phyloP scores from a whole-genome alignment of 92 coral and sea anemone genomes.

The Actinostola sp. region DNA sequence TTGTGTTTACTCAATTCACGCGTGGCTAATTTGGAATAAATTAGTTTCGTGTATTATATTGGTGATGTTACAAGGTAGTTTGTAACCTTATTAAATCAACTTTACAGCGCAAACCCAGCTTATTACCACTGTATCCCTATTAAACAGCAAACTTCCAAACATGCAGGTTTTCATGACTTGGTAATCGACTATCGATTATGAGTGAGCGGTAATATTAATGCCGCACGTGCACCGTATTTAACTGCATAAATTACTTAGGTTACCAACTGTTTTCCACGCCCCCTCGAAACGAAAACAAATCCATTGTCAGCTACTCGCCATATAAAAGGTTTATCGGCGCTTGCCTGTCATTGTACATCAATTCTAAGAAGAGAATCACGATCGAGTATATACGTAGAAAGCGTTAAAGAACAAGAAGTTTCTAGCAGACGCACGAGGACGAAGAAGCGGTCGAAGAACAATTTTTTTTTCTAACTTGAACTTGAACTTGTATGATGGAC shows the following conservation, averaged over 20 bases:
- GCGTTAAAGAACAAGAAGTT: background rate
- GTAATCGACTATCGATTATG: background rate
- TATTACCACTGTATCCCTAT: too few species aligned
- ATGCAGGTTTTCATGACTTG: background rate
- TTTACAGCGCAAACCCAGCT: too few species aligned
- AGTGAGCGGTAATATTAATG: constrained; percentile 5
- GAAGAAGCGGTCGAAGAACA: background rate
- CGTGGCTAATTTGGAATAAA: constrained; percentile 32
- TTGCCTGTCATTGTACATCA: constrained; percentile 66
- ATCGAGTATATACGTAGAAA: too few species aligned
- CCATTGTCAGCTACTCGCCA: constrained; percentile 69
- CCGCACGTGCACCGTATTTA: constrained; percentile 10
- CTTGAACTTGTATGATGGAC: background rate
- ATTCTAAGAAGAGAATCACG: background rate
- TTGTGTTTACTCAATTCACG: constrained; percentile 23
- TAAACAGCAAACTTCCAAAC: too few species aligned
- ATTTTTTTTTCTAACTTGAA: background rate
- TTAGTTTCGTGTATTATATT: constrained; percentile 17
- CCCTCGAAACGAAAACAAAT: constrained; percentile 70
- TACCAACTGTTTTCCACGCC: constrained; percentile 62
- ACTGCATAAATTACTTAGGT: constrained; percentile 41
- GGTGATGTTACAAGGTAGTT: too few species aligned
- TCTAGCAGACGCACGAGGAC: background rate
- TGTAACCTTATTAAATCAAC: too few species aligned
- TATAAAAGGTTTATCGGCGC: constrained; percentile 69